These are phyloP conservation scores for Alentia gelatinosa DNA, from an alignment of 2,888 invertebrate genomes.

Conservation along the genomic window DNA sequence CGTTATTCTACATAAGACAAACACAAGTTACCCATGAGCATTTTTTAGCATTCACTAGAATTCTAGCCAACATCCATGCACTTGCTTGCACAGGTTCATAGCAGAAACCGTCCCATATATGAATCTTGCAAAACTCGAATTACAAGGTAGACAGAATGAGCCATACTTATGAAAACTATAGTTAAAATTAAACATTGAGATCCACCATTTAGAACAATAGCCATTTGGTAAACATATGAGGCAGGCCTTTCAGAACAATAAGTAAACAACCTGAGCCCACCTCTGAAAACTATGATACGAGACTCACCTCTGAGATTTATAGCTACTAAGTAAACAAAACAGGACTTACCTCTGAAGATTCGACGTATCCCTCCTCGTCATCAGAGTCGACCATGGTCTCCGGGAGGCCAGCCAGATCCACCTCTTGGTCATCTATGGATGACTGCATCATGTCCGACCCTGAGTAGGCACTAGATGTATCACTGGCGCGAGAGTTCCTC, in stretches of 20 bases:
- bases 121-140: too few relatives aligned
- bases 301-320: too few relatives aligned
- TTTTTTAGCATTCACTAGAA: not conserved
- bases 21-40: not conserved
- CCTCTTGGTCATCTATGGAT: slow-evolving; percentile 67
- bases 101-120: too few relatives aligned
- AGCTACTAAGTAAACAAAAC: not conserved
- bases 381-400: slow-evolving; percentile 85
- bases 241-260: too few relatives aligned
- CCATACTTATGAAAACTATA: too few relatives aligned
- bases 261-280: not conserved
- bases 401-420: slow-evolving; percentile 94
- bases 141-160: too few relatives aligned
- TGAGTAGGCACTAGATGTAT: slow-evolving; percentile 96
- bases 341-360: slow-evolving; percentile 52
- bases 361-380: slow-evolving; percentile 64
- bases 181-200: too few relatives aligned
- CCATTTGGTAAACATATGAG: too few relatives aligned
- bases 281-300: not conserved
- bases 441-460: slow-evolving; percentile 98
- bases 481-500: slow-evolving; percentile 92
- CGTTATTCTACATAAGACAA: not conserved
- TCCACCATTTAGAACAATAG: too few relatives aligned
- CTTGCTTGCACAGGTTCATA: too few relatives aligned
- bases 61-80: not conserved